Percentiles rank a stretch among this genome's conserved stretches.
These are phyloP conservation scores for Chiloscyllium plagiosum DNA, from an alignment of 2,113 vertebrate species.

Conservation along the genomic window DNA sequence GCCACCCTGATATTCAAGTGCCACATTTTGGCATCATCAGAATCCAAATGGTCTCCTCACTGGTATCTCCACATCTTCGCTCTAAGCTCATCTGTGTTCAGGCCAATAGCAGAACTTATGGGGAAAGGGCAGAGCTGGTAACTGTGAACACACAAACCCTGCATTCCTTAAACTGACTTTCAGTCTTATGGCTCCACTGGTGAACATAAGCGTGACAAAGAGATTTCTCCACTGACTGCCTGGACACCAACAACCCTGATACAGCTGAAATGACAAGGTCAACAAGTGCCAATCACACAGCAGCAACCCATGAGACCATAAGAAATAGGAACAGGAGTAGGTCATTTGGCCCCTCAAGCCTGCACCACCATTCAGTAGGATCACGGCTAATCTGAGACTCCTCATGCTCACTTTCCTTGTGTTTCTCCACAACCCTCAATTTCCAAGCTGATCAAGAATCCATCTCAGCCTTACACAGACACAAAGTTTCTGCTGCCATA, in stretches of 20 bases:
- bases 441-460: too few species aligned
- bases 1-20: background rate
- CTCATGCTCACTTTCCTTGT: too few species aligned
- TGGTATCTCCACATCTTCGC: background rate
- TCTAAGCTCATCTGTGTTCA: background rate
- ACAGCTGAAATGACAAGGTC: background rate
- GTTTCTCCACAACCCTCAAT: too few species aligned
- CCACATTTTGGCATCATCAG: background rate
- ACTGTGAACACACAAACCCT: background rate
- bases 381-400: too few species aligned
- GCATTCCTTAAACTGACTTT: background rate
- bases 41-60: too few species aligned
- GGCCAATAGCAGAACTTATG: background rate
- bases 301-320: background rate
- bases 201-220: background rate
- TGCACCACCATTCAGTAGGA: too few species aligned
- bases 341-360: too few species aligned
- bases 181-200: background rate
- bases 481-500: too few species aligned
- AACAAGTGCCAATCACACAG: background rate
- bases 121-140: background rate
- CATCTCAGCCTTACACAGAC: too few species aligned
- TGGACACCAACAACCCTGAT: background rate
- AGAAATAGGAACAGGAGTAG: too few species aligned
- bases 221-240: background rate